These are phyloP conservation scores for Drosophila phalerata DNA, from an alignment of 2,888 invertebrate species.

Conservation along the genomic window DNA sequence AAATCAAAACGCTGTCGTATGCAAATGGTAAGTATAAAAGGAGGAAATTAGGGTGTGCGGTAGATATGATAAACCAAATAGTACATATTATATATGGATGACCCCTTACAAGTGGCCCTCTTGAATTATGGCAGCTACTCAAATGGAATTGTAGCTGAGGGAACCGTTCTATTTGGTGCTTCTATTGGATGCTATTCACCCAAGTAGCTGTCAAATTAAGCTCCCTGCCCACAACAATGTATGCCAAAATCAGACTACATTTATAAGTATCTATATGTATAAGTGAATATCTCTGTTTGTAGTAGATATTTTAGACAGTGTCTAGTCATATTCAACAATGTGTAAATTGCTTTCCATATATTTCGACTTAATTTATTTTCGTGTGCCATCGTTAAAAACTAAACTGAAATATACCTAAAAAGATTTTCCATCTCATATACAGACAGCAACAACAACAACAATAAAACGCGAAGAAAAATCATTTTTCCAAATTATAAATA, in stretches of 20 bases:
- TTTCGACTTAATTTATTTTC: constrained; percentile 48
- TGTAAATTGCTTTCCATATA: constrained; percentile 71
- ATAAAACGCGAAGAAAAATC: constrained; percentile 51
- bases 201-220: constrained; percentile 52
- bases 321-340: constrained; percentile 64
- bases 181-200: constrained; percentile 28
- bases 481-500: constrained; percentile 79
- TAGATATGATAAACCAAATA: constrained; percentile 5
- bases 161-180: constrained; percentile 20
- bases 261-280: background rate
- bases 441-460: background rate
- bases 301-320: constrained; percentile 18
- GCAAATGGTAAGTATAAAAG: constrained; percentile 26
- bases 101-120: constrained; percentile 37
- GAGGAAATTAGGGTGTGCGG: background rate
- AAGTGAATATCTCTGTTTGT: constrained; percentile 10
- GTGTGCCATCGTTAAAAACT: constrained; percentile 57
- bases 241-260: constrained; percentile 32
- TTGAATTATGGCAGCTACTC: constrained; percentile 51
- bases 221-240: constrained; percentile 18
- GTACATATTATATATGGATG: constrained; percentile 12
- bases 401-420: constrained; percentile 49
- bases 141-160: constrained; percentile 21
- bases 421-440: constrained; percentile 27
- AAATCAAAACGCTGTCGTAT: constrained; percentile 61